phyloP scores from a whole-genome alignment of 2,888 invertebrate genomes.

The Hipparchia semele region DNA sequence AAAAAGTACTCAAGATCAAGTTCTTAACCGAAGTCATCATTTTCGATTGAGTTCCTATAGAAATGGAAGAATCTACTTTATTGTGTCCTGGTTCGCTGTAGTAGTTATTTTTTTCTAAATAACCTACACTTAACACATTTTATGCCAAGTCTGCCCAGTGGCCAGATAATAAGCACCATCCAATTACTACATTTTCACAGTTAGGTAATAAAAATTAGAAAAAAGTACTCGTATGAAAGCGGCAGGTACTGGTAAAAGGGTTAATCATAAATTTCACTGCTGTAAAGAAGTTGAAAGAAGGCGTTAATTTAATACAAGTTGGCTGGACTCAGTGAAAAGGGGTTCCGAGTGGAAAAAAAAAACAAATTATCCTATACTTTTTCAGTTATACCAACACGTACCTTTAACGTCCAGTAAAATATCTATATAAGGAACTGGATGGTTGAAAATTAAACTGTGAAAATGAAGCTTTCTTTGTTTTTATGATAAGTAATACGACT shows the following conservation, averaged over 20 bases:
- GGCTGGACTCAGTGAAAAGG: constrained; percentile 28
- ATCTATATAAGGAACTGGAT: too few species aligned
- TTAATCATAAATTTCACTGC: constrained; percentile 44
- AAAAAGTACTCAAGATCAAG: too few species aligned
- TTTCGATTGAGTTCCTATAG: too few species aligned
- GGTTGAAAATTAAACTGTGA: not conserved
- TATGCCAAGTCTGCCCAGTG: not conserved
- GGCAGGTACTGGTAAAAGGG: constrained; percentile 28
- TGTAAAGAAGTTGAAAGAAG: constrained; percentile 48
- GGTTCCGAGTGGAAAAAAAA: constrained; percentile 39
- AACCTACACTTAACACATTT: constrained; percentile 6
- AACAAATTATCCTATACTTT: constrained; percentile 53
- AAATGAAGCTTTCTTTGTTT: too few species aligned
- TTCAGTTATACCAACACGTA: not conserved
- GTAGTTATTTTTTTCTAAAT: not conserved
- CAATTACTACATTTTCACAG: constrained; percentile 15
- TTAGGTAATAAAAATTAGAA: constrained; percentile 22
- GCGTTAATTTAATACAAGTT: constrained; percentile 56
- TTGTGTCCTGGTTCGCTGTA: not conserved
- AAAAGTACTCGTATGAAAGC: constrained; percentile 34
- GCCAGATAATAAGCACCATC: constrained; percentile 4
- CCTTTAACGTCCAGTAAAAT: not conserved
- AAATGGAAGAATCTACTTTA: too few species aligned
- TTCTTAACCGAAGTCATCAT: too few species aligned
- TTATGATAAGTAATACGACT: too few species aligned